These are phyloP conservation scores for Ginglymostoma cirratum DNA, from an alignment of 2,113 vertebrate genomes.

Conservation along the genomic window DNA sequence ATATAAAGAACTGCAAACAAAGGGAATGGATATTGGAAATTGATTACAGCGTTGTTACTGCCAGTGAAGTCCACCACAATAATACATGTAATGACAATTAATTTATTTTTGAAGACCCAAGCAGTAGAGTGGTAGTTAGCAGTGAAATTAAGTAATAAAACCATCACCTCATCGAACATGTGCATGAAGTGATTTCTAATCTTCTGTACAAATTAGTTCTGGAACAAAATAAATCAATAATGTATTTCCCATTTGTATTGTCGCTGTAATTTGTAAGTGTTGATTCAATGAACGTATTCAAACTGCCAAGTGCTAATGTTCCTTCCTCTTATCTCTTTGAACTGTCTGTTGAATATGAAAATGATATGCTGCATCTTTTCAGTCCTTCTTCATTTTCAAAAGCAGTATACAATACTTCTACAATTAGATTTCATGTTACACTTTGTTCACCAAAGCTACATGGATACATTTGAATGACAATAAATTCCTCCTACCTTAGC, in stretches of 20 bases:
- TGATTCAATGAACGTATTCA: not conserved
- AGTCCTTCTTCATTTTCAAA: not conserved
- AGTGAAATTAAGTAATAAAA: slow-evolving; percentile 14
- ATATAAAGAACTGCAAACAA: not conserved
- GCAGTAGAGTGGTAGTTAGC: not conserved
- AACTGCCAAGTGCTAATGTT: slow-evolving; percentile 17
- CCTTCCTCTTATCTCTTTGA: not conserved
- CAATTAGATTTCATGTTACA: not conserved
- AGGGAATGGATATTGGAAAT: not conserved
- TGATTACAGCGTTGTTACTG: not conserved
- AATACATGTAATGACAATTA: not conserved
- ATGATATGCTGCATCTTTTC: not conserved
- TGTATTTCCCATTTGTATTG: slow-evolving; percentile 11
- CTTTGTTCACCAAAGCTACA: not conserved
- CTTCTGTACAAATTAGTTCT: slow-evolving; percentile 23
- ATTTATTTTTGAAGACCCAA: not conserved
- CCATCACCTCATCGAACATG: not conserved
- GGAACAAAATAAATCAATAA: slow-evolving; percentile 30
- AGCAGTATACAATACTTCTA: not conserved
- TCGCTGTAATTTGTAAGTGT: not conserved
- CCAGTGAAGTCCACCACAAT: not conserved
- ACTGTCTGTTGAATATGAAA: not conserved
- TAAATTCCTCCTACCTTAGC: not conserved
- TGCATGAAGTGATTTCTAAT: not conserved
- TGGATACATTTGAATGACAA: not conserved